phyloP scores from a whole-genome alignment of 2,888 invertebrate genomes.

The Ashinkailepas kermadecensis region DNA sequence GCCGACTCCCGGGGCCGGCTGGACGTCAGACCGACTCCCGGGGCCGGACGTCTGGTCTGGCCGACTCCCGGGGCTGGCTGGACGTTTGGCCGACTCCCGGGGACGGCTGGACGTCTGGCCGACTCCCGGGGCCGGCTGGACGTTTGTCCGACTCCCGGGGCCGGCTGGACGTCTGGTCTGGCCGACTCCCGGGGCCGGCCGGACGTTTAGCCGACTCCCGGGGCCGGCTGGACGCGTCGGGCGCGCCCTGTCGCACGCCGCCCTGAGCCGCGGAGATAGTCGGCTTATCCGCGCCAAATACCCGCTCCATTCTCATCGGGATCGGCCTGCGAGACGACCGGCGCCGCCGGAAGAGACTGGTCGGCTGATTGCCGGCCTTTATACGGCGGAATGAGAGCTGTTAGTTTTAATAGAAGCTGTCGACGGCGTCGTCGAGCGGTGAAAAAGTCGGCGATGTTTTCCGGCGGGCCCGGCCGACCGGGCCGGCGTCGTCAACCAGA shows the following conservation, averaged over 20 bases:
- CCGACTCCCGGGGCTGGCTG: background rate
- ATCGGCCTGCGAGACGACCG: background rate
- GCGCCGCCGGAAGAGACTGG: background rate
- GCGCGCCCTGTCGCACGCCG: background rate
- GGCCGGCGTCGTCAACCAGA: background rate
- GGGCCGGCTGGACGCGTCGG: background rate
- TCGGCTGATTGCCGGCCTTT: conserved; percentile 5
- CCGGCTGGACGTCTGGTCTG: no score
- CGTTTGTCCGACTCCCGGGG: no score
- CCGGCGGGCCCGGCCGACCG: background rate
- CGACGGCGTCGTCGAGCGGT: background rate
- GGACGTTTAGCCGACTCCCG: background rate
- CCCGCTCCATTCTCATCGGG: conserved; percentile 5
- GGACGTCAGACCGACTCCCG: background rate
- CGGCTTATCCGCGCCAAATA: conserved; percentile 19
- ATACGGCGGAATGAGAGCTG: conserved; percentile 14
- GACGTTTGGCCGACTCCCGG: no score
- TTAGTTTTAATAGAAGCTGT: conserved; percentile 20
- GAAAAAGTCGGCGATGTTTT: background rate
- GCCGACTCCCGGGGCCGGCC: background rate
- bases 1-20: background rate
- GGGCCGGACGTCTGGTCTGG: no score
- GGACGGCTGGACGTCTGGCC: background rate
- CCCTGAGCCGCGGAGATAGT: conserved; percentile 9
- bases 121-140: background rate